Evolutionary conservation across 2,888 invertebrate species (phyloP), one percentile per base, ranked within the genome.

Genomic region (Lucinisca nassula): DNA sequence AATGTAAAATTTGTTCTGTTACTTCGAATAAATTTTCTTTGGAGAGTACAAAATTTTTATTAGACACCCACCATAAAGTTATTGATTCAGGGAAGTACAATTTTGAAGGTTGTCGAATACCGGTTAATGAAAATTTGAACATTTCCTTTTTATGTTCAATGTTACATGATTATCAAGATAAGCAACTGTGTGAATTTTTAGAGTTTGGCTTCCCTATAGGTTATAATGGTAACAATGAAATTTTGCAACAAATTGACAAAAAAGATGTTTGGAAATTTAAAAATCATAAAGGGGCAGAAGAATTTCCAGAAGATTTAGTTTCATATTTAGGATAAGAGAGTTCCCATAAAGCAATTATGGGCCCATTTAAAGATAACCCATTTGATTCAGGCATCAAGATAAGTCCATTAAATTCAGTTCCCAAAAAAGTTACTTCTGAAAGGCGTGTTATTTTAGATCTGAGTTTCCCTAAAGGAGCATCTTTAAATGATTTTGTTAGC

Each of bases 181-280:
- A 38, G 4, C 0, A n/a, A 40, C 21, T 38, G 49, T 76, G 45
- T 76, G 76, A 76, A 8, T 75, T 49, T 3, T 32, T 76, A 27
- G 51, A 76, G 51, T 76, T 49, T 76, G 51, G 76, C n/a, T 76
- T 76, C 37, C 49, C 76, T 49, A 4, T 76, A 14, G 76, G 76
- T 4, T 76, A 21, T 51, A 12, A 35, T 1, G 32, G n/a, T 21
- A 27, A 32, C 21, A n/a, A 51, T 21, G 21, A 4, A 21, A 3
- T 51, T 24, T 35, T 24, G 4, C 10, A 6, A n/a, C 3, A 24
- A 27, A 30, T 49, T 1, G 14, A 49, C 3, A 40, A 38, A 12
- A 37, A 40, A n/a, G 24, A 24, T 73, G 4, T 38, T n/a, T n/a
- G 73, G n/a, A 40, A 37, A 3, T 76, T 27, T 30, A 45, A 76